Evolutionary conservation across 2,888 invertebrate species (phyloP).

Genomic region (Trachelus stipa): DNA sequence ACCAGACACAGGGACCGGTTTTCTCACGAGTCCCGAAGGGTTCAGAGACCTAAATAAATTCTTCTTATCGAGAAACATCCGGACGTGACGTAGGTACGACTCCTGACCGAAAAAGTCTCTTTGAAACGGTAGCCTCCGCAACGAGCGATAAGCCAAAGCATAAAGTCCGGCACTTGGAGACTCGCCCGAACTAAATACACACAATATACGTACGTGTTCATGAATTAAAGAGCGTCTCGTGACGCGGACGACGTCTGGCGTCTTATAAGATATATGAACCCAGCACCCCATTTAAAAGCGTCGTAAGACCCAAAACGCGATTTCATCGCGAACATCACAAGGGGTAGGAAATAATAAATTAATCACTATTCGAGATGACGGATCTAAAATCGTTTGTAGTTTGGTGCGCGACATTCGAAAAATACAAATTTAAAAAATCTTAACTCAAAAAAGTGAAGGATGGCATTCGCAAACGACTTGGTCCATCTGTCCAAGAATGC

Average conservation of each 20-base stretch:
- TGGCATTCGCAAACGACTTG: background rate
- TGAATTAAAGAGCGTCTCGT: conserved; percentile 44
- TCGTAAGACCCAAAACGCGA: background rate
- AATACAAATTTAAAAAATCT: too few species aligned
- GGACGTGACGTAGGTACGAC: conserved; percentile 1
- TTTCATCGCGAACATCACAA: background rate
- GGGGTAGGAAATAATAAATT: background rate
- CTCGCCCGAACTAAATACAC: background rate
- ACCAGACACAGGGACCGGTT: conserved; percentile 33
- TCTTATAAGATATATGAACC: conserved; percentile 53
- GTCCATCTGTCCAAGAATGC: background rate
- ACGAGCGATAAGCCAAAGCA: background rate
- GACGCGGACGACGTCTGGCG: conserved; percentile 51
- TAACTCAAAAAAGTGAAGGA: too few species aligned
- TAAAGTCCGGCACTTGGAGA: background rate
- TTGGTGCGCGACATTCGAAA: background rate
- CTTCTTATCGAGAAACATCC: conserved; percentile 22
- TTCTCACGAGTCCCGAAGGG: conserved; percentile 13
- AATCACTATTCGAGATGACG: background rate
- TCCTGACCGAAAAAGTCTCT: background rate
- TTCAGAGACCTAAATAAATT: conserved; percentile 34
- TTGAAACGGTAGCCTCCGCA: background rate
- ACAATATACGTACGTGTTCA: background rate
- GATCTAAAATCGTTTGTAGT: background rate
- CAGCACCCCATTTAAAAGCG: background rate